Percentiles rank a stretch among this genome's conserved stretches.
Conservation (phyloP, 2,888 invertebrate genomes). For the Epinotia brunnichana region DNA sequence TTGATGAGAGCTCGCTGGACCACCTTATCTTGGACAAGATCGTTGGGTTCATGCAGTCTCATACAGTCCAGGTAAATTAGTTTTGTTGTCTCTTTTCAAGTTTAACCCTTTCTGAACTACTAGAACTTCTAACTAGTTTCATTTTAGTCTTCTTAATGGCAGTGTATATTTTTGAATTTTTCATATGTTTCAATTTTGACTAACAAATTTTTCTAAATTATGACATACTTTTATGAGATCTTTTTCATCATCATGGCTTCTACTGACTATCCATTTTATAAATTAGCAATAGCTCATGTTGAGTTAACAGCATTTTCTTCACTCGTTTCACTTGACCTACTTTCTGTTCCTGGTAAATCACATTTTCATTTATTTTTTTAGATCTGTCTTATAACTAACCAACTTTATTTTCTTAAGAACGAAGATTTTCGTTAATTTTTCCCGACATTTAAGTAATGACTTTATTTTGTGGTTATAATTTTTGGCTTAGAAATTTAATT, state of each 20-base stretch:
- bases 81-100: background rate
- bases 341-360: conserved; percentile 23
- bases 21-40: conserved; percentile 89
- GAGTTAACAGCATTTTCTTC: conserved; percentile 19
- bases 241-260: background rate
- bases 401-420: background rate
- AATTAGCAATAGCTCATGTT: background rate
- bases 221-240: background rate
- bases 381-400: background rate
- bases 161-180: no score
- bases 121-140: background rate
- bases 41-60: conserved; percentile 89
- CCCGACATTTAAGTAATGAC: background rate
- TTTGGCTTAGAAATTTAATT: background rate
- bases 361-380: conserved; percentile 12
- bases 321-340: conserved; percentile 42
- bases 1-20: conserved; percentile 89
- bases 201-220: background rate
- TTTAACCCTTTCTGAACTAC: background rate
- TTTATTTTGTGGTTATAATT: background rate
- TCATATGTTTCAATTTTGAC: background rate
- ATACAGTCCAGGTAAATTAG: conserved; percentile 88
- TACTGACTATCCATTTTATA: background rate
- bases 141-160: no score
- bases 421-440: background rate